A percentile compares a stretch with the other conserved stretches of the same genome.
phyloP scores from a whole-genome alignment of 2,888 invertebrate species.

The Salpingus planirostris region DNA sequence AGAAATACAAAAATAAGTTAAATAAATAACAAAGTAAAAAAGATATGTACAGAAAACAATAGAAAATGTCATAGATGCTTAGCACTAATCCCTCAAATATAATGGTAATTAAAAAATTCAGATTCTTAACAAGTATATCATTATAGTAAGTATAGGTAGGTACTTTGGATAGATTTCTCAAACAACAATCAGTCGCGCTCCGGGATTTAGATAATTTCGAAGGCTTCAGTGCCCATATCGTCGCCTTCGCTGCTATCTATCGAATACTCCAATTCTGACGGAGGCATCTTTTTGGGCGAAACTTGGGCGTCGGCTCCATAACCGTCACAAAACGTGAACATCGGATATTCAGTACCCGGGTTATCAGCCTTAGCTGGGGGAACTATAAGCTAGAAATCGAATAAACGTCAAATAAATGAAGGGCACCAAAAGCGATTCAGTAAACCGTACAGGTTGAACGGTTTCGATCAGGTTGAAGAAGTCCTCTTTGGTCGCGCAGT shows the following conservation, averaged over 20 bases:
- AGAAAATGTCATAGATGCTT: too few relatives aligned
- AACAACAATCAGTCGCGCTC: not conserved
- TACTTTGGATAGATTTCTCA: not conserved
- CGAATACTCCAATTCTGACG: slow-evolving; percentile 32
- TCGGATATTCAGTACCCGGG: slow-evolving; percentile 62
- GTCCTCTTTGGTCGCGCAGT: slow-evolving; percentile 65
- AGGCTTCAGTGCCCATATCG: slow-evolving; percentile 63
- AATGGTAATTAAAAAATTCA: too few relatives aligned
- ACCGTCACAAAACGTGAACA: slow-evolving; percentile 74
- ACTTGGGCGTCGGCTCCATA: slow-evolving; percentile 48
- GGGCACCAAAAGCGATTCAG: slow-evolving; percentile 2
- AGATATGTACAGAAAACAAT: too few relatives aligned
- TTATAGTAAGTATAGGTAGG: too few relatives aligned
- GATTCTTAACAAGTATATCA: too few relatives aligned
- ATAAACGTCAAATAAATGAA: too few relatives aligned
- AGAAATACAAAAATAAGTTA: too few relatives aligned
- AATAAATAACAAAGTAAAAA: too few relatives aligned
- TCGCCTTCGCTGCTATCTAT: slow-evolving; percentile 47
- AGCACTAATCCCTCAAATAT: too few relatives aligned
- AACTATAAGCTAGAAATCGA: slow-evolving; percentile 7
- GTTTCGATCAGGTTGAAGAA: slow-evolving; percentile 67
- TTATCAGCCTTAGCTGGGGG: slow-evolving; percentile 26
- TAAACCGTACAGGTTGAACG: slow-evolving; percentile 50
- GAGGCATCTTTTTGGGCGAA: slow-evolving; percentile 26
- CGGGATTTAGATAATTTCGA: slow-evolving; percentile 53